phyloP scores from a whole-genome alignment of 2,113 vertebrate genomes.

The Picathartes gymnocephalus region DNA sequence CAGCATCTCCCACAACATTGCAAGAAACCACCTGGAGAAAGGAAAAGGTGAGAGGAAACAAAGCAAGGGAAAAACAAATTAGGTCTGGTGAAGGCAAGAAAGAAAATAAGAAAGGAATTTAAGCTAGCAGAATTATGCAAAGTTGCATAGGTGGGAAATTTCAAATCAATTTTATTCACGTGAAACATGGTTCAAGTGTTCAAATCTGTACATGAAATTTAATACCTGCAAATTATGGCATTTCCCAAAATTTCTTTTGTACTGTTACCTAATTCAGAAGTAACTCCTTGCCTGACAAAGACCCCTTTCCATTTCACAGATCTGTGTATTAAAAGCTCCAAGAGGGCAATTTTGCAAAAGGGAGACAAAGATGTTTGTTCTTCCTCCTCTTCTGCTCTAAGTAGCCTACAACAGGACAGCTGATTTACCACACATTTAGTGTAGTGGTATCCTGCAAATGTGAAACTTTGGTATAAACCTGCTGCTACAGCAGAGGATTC shows the following conservation, averaged over 20 bases:
- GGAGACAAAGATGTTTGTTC: not conserved
- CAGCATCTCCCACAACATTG: slow-evolving; percentile 76
- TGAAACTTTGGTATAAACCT: not conserved
- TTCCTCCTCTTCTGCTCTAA: not conserved
- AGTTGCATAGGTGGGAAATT: not conserved
- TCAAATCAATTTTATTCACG: not conserved
- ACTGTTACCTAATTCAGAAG: not conserved
- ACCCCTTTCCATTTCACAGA: not conserved
- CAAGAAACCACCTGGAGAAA: slow-evolving; percentile 80
- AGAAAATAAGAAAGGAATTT: not conserved
- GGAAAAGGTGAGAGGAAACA: not conserved
- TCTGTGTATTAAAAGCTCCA: not conserved
- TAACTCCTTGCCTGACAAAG: not conserved
- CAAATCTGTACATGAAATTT: not conserved
- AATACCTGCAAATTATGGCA: not conserved
- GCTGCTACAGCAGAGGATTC: not conserved
- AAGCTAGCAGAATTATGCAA: not conserved
- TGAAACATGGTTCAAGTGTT: accelerated
- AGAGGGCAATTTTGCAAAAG: not conserved
- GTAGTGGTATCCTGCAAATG: not conserved
- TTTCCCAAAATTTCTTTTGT: not conserved
- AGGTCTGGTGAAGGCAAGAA: not conserved
- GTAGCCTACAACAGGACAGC: not conserved
- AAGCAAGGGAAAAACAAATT: not conserved
- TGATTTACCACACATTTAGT: not conserved